Conservation (phyloP, 2,113 vertebrate species). For the Melanotaenia duboulayi region DNA sequence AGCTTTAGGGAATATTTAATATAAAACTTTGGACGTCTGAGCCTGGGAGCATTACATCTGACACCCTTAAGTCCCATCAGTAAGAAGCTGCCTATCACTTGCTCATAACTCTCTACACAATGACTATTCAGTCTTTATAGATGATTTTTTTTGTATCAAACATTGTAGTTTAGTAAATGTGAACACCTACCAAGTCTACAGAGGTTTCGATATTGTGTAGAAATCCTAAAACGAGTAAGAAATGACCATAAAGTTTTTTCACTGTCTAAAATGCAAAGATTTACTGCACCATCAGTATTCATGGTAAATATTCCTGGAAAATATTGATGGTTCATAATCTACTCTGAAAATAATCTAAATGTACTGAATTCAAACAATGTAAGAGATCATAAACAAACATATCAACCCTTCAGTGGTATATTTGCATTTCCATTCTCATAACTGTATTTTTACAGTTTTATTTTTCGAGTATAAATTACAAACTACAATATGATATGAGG, state of each 20-base stretch:
- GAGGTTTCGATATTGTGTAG: conserved; percentile 6
- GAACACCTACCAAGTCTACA: neutral
- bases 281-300: no score
- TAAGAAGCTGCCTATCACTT: neutral
- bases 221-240: neutral
- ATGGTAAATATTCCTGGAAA: no score
- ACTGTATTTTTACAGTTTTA: no score
- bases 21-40: neutral
- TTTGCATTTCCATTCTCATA: no score
- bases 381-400: no score
- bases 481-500: no score
- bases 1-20: neutral
- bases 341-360: no score
- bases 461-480: no score
- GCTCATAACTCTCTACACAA: neutral
- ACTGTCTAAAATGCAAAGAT: no score
- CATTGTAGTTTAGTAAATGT: neutral
- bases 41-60: neutral
- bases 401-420: no score
- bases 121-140: neutral
- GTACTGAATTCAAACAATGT: no score
- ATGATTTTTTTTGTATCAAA: conserved; percentile 4
- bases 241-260: neutral
- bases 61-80: neutral
- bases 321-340: no score